phyloP scores from a whole-genome alignment of 92 coral and sea anemone genomes.

The Epizoanthus ramosus region DNA sequence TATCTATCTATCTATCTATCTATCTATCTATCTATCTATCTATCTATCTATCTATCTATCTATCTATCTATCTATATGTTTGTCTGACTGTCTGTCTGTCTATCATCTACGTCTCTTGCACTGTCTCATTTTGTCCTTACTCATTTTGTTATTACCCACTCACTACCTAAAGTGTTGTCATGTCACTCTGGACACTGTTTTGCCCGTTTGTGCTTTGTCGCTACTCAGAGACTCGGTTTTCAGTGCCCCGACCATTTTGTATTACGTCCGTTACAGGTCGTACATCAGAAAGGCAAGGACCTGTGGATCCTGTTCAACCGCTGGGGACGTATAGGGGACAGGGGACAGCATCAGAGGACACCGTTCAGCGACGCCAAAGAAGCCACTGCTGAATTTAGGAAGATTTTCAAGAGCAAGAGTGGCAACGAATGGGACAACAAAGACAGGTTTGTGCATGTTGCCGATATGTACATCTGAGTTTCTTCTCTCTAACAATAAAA shows the following conservation, averaged over 20 bases:
- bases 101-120: neutral
- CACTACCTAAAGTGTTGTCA: too few relatives aligned
- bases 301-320: conserved; percentile 85
- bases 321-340: conserved; percentile 89
- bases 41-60: too few relatives aligned
- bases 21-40: too few relatives aligned
- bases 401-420: conserved; percentile 85
- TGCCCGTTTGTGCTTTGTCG: too few relatives aligned
- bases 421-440: conserved; percentile 83
- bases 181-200: too few relatives aligned
- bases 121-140: neutral
- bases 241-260: too few relatives aligned
- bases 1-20: neutral
- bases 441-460: neutral
- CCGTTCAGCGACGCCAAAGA: conserved; percentile 65
- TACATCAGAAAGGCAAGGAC: conserved; percentile 83
- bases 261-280: conserved; percentile 50
- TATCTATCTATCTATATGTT: too few relatives aligned
- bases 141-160: too few relatives aligned
- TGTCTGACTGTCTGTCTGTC: neutral
- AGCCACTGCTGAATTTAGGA: conserved; percentile 80
- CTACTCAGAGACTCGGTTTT: too few relatives aligned
- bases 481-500: too few relatives aligned
- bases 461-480: too few relatives aligned
- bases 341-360: conserved; percentile 86